These are phyloP conservation scores for Synchiropus splendidus DNA, from an alignment of 2,113 vertebrate genomes.

Conservation along the genomic window DNA sequence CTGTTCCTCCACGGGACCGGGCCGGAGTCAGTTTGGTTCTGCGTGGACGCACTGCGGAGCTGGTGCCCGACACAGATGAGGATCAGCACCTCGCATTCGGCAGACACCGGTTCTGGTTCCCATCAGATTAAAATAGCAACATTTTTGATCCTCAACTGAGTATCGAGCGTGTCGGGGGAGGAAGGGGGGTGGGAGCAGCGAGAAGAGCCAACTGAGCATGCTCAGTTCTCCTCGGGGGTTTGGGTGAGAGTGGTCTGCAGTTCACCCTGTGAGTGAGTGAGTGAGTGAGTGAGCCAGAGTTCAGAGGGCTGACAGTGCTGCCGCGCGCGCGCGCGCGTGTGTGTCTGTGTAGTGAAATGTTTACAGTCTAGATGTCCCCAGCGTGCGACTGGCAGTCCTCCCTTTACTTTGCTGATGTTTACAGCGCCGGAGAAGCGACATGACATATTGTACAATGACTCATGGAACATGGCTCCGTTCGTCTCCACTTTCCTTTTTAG, in stretches of 20 bases:
- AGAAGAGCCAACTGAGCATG: conserved; percentile 17
- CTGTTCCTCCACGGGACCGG: too few species aligned
- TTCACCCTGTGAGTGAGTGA: conserved; percentile 14
- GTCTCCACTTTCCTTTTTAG: conserved; percentile 22
- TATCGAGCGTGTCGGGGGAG: not conserved
- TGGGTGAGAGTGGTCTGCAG: conserved; percentile 13
- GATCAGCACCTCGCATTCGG: too few species aligned
- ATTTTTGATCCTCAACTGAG: too few species aligned
- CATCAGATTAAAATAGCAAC: too few species aligned
- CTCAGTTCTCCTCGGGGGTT: conserved; percentile 7
- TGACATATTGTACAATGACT: conserved; percentile 42
- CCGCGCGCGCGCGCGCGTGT: conserved; percentile 13
- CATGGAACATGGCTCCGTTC: conserved; percentile 28
- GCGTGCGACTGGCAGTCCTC: conserved; percentile 43
- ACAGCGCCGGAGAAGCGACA: conserved; percentile 47
- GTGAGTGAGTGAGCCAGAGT: conserved; percentile 17
- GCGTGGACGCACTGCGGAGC: too few species aligned
- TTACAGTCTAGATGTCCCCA: conserved; percentile 60
- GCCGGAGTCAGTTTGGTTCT: too few species aligned
- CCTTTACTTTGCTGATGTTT: conserved; percentile 63
- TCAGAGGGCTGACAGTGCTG: conserved; percentile 22
- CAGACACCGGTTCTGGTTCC: too few species aligned
- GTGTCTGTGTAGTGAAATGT: conserved; percentile 54
- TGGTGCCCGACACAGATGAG: too few species aligned
- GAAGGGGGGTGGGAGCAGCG: not conserved